phyloP scores from a whole-genome alignment of 2,888 invertebrate species.

The Azorinus chamasolen region DNA sequence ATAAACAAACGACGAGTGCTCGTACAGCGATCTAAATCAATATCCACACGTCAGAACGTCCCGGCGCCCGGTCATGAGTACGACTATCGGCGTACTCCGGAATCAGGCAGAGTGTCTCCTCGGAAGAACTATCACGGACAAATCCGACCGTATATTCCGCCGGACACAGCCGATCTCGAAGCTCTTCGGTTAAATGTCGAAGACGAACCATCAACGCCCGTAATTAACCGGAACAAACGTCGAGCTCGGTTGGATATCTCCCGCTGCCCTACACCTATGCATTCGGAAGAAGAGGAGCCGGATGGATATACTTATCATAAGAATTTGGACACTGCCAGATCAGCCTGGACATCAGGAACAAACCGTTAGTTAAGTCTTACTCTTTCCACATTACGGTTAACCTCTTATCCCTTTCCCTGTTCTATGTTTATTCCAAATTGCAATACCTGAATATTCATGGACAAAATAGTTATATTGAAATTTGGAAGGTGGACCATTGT shows the following conservation, averaged over 20 bases:
- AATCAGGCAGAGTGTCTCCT: constrained; percentile 24
- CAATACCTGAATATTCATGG: too few relatives aligned
- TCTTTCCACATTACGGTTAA: too few relatives aligned
- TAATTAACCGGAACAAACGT: constrained; percentile 12
- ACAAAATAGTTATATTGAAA: too few relatives aligned
- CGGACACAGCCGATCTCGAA: constrained; percentile 44
- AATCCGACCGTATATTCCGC: constrained; percentile 43
- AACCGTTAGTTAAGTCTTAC: too few relatives aligned
- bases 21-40: constrained; percentile 28
- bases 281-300: constrained; percentile 24
- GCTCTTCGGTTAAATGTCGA: constrained; percentile 4
- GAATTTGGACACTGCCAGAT: constrained; percentile 29
- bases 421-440: too few relatives aligned
- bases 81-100: constrained; percentile 54
- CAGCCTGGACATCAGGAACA: constrained; percentile 23
- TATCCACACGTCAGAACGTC: constrained; percentile 17
- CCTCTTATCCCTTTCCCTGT: too few relatives aligned
- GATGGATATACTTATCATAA: constrained; percentile 3
- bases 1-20: constrained; percentile 21
- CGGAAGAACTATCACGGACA: constrained; percentile 18
- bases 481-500: too few relatives aligned
- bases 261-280: constrained; percentile 45
- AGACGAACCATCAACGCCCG: constrained; percentile 26
- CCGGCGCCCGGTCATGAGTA: constrained; percentile 53
- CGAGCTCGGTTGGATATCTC: constrained; percentile 16